Conservation (phyloP, 2,113 vertebrate genomes). For the Turdus rufiventris region DNA sequence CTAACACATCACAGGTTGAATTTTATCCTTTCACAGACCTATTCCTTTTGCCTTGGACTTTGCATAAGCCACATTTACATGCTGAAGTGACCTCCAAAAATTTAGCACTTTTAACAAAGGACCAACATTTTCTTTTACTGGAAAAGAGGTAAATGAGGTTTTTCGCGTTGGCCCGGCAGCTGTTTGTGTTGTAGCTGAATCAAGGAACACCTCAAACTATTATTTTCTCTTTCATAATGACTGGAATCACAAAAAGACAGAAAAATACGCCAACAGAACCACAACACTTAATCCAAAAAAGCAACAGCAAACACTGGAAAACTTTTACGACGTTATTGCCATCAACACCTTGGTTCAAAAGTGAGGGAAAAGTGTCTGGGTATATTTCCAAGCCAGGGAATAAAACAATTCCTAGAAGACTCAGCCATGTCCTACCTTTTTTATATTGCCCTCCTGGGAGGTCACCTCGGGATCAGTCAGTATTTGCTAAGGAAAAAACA, state of each 20-base stretch:
- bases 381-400: not conserved
- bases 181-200: not conserved
- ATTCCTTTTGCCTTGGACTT: not conserved
- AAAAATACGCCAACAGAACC: not conserved
- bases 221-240: slow-evolving; percentile 9
- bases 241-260: not conserved
- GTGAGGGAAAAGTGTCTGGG: not conserved
- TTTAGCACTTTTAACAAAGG: slow-evolving; percentile 22
- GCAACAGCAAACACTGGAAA: not conserved
- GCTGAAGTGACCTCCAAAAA: not conserved
- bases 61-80: not conserved
- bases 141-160: slow-evolving; percentile 22
- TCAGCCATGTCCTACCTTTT: slow-evolving; percentile 83
- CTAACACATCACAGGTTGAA: not conserved
- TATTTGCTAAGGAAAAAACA: slow-evolving; percentile 76
- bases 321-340: accelerated
- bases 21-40: not conserved
- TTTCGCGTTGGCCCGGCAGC: not conserved
- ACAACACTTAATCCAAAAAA: not conserved
- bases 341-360: not conserved
- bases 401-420: not conserved
- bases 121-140: slow-evolving; percentile 43
- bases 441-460: slow-evolving; percentile 85
- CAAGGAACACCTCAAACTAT: not conserved
- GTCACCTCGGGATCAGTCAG: slow-evolving; percentile 84